Evolutionary conservation across 2,797 vertebrate species (phyloP).

Genomic region (Syngnathus rostellatus): DNA sequence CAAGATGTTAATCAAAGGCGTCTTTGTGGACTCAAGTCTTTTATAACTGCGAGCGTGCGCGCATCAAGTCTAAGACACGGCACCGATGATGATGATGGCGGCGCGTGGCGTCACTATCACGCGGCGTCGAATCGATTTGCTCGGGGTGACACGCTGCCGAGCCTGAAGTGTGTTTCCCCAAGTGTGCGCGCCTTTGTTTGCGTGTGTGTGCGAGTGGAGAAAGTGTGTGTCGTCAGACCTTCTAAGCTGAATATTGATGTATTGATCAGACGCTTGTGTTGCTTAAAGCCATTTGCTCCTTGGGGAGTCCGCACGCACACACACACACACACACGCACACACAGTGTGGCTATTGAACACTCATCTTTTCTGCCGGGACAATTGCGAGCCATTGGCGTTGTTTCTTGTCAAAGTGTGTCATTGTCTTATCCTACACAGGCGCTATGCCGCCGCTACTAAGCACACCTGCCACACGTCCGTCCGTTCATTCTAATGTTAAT

Average conservation of each 20-base stretch:
- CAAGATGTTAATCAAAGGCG: slow-evolving; percentile 54
- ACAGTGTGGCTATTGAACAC: slow-evolving; percentile 53
- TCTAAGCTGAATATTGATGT: slow-evolving; percentile 77
- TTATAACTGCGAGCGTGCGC: slow-evolving; percentile 27
- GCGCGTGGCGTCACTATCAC: slow-evolving; percentile 65
- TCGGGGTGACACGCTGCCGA: slow-evolving; percentile 56
- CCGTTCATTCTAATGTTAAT: slow-evolving; percentile 64
- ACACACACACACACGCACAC: slow-evolving; percentile 17
- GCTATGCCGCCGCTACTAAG: slow-evolving; percentile 52
- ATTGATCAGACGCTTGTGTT: slow-evolving; percentile 73
- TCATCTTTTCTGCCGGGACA: slow-evolving; percentile 63
- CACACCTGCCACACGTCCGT: slow-evolving; percentile 59
- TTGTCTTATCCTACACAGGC: slow-evolving; percentile 62
- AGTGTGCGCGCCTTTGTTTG: slow-evolving; percentile 36
- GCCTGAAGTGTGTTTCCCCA: slow-evolving; percentile 32
- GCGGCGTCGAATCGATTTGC: slow-evolving; percentile 65
- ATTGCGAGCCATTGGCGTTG: slow-evolving; percentile 56
- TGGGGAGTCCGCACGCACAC: slow-evolving; percentile 46
- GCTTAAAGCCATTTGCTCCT: slow-evolving; percentile 70
- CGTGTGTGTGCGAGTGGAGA: slow-evolving; percentile 23
- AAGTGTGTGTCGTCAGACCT: slow-evolving; percentile 59
- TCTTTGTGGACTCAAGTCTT: slow-evolving; percentile 51
- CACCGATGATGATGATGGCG: slow-evolving; percentile 47
- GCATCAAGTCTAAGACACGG: slow-evolving; percentile 46
- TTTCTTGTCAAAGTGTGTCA: slow-evolving; percentile 65